Base-by-base conservation (phyloP, 2,888 invertebrate genomes). In the Spodoptera picta region DNA sequence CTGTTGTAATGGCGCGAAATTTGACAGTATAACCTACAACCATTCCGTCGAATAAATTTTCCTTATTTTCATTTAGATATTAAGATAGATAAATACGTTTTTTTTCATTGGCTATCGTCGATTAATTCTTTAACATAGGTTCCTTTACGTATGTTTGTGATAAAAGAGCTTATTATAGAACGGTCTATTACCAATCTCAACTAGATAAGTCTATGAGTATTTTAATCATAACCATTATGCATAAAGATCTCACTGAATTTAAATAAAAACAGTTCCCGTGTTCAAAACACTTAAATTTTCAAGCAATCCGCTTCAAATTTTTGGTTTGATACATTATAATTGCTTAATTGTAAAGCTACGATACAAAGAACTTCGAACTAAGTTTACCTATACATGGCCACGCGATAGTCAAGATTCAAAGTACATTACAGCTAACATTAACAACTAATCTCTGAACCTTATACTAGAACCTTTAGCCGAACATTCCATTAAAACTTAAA, bases 201-300 rank as follows among this genome's bases (percentile, higher is more conserved):
- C 63, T 90, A 70, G 56, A 65, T 69, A 87, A 84, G 77, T 84
- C 89, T 92, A 93, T 93, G 93, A 93, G 93, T 94, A 94, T 93
- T 93, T 92, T 73, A 80, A 82, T 87, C 83, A 83, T 76, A 83
- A 85, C 86, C 82, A 91, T 90, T 90, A 91, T 87, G 89, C 85
- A 87, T 86, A 84, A 81, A 82, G 67, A 87, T 90, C 87, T 89
- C 91, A 92, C 92, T 90, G 91, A 87, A 86, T 88, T 87, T 83
- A 81, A 86, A 85, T 81, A 85, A 87, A 75, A 88, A 90, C 87
- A 84, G 82, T 81, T 77, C 80, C 79, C 81, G 94, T 94, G 94
- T 94, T 94, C 90, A 91, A 90, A 94, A 94, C 94, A 94, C 94
- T 83, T 87, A 88, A 92, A 93, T 93, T 94, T 94, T 93, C 93